Base-by-base conservation (phyloP, 2,113 vertebrate genomes). In the Onychostoma macrolepis region DNA sequence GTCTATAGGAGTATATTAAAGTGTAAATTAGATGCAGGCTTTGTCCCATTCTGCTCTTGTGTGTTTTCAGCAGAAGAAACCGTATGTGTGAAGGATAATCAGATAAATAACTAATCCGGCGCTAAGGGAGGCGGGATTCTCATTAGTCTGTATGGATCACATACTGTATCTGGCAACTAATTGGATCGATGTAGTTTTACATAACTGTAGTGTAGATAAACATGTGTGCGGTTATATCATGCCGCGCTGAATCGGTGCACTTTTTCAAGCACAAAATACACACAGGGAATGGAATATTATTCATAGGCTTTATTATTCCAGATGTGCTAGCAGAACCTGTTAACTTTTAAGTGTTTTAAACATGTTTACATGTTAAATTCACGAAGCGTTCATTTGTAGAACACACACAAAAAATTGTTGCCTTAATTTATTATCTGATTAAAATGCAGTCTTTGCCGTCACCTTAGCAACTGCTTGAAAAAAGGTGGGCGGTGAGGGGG, bases 381-480 rank as follows among this genome's bases (percentile, higher is more conserved):
- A 87, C 83, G 45, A 87, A 85, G 81, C 85, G 88, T 93, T 94
- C 87, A 92, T 92, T 92, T 91, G 91, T 90, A 87, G n/a, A 87
- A 86, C 45, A 80, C 72, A 87, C 83, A 93, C 89, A 91, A 89
- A 91, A 93, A 92, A 89, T 74, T 85, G 82, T 93, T 93, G 86
- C 91, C 87, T 92, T 93, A 92, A 94, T 95, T 95, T 93, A 92
- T 93, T 90, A 91, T 93, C 94, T 94, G 91, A 95, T 95, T 94
- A 94, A 94, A 94, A 95, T 95, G 93, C 94, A 93, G 94, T 91
- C 93, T 94, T 95, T 93, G 90, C 93, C 91, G 92, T 95, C 94
- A 95, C 95, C 95, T 94, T 95, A 94, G 95, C 94, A 95, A 95
- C 95, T 92, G 93, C 91, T 92, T 92, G 90, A 84, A 89, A 91